These are phyloP conservation scores for Stegana nigrithorax DNA, from an alignment of 2,888 invertebrate genomes.

Conservation along the genomic window DNA sequence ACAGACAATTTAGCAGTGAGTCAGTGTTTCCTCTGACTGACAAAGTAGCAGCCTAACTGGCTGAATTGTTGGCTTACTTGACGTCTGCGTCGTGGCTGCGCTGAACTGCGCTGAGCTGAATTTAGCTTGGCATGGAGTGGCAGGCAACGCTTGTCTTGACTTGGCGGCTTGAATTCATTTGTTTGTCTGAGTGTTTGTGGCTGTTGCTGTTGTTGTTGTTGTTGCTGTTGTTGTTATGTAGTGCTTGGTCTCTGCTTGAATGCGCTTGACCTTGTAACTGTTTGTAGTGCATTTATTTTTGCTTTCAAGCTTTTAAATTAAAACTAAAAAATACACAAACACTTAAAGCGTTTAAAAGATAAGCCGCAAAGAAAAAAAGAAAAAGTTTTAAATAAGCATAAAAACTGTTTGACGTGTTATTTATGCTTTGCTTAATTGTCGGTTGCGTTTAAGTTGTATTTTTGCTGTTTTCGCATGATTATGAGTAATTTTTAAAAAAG, in stretches of 20 bases:
- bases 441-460: not conserved
- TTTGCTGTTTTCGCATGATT: not conserved
- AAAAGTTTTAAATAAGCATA: too few relatives aligned
- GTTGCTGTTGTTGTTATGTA: constrained; percentile 16
- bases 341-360: not conserved
- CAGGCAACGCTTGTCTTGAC: too few relatives aligned
- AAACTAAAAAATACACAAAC: not conserved
- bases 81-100: too few relatives aligned
- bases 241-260: constrained; percentile 27
- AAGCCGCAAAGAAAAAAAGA: too few relatives aligned
- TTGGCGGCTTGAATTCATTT: too few relatives aligned
- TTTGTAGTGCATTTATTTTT: constrained; percentile 36
- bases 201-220: constrained; percentile 14
- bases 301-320: constrained; percentile 6
- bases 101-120: too few relatives aligned
- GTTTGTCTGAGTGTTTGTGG: constrained; percentile 7
- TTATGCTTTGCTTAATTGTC: not conserved
- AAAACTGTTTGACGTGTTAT: not conserved
- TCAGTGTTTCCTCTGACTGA: too few relatives aligned
- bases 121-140: too few relatives aligned
- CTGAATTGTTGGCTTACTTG: too few relatives aligned
- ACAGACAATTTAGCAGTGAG: too few relatives aligned
- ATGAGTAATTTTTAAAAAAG: not conserved
- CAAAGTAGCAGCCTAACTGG: too few relatives aligned
- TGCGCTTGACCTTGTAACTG: constrained; percentile 58